Conservation (phyloP, 2,113 vertebrate genomes). For the Steatornis caripensis region DNA sequence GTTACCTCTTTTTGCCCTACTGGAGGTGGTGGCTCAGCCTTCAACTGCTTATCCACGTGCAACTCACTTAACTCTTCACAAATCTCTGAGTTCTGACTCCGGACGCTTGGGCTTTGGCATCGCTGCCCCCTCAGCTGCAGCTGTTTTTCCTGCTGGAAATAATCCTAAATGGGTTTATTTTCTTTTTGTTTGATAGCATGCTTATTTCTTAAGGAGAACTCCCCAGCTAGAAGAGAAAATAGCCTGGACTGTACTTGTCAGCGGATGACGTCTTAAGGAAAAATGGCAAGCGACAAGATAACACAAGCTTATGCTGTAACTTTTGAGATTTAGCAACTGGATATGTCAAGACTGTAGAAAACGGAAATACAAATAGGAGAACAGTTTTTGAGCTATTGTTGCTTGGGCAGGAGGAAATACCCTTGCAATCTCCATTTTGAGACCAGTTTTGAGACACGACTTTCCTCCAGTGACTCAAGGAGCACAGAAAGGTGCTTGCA, state of each 20-base stretch:
- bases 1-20: constrained; percentile 70
- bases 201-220: constrained; percentile 22
- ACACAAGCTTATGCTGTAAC: background rate
- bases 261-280: background rate
- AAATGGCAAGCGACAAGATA: background rate
- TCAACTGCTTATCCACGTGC: constrained; percentile 62
- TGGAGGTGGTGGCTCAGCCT: constrained; percentile 47
- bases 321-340: background rate
- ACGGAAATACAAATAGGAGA: background rate
- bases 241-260: background rate
- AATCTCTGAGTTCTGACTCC: constrained; percentile 68
- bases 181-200: constrained; percentile 26
- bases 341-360: background rate
- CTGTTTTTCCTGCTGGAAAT: constrained; percentile 68
- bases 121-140: constrained; percentile 58
- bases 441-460: background rate
- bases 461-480: background rate
- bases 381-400: background rate
- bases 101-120: constrained; percentile 58
- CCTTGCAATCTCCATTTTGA: background rate
- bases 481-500: rapidly evolving
- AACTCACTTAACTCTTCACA: constrained; percentile 71
- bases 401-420: background rate
- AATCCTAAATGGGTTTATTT: constrained; percentile 65
- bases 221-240: constrained; percentile 16